A percentile compares a stretch with the other conserved stretches of the same genome.
Evolutionary conservation across 2,888 invertebrate species (phyloP).

Genomic region (Leptinotarsa haldemani): DNA sequence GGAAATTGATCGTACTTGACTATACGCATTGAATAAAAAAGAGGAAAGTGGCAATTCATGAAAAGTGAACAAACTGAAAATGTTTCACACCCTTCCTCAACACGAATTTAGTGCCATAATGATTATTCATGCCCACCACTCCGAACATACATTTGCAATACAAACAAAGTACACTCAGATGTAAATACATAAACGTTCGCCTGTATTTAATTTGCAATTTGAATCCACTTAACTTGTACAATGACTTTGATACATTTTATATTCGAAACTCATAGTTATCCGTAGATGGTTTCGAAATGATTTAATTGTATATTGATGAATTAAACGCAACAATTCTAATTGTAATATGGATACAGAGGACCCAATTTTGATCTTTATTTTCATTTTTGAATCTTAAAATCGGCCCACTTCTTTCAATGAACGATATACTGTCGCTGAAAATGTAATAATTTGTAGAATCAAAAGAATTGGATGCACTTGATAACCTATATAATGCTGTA

Average conservation of each 20-base stretch:
- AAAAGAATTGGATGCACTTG: no score
- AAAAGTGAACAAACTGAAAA: not conserved
- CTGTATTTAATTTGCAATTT: constrained; percentile 6
- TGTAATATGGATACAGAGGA: no score
- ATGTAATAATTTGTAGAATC: no score
- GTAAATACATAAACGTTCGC: not conserved
- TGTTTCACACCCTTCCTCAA: not conserved
- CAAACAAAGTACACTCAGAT: constrained; percentile 1
- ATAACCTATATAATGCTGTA: no score
- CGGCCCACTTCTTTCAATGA: no score
- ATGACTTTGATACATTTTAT: constrained; percentile 7
- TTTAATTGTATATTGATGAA: not conserved
- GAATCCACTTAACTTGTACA: not conserved
- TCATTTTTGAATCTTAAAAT: no score
- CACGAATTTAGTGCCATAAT: not conserved
- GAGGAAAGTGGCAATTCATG: not conserved
- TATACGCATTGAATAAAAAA: no score
- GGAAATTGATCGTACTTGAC: no score
- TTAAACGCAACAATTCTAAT: not conserved
- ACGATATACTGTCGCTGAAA: no score
- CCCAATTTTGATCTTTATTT: no score
- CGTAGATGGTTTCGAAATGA: not conserved
- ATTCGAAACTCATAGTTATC: not conserved
- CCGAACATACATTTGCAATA: not conserved
- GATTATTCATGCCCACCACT: not conserved